phyloP scores from a whole-genome alignment of 1,140 invertebrate species.

The Piezodorus guildinii region DNA sequence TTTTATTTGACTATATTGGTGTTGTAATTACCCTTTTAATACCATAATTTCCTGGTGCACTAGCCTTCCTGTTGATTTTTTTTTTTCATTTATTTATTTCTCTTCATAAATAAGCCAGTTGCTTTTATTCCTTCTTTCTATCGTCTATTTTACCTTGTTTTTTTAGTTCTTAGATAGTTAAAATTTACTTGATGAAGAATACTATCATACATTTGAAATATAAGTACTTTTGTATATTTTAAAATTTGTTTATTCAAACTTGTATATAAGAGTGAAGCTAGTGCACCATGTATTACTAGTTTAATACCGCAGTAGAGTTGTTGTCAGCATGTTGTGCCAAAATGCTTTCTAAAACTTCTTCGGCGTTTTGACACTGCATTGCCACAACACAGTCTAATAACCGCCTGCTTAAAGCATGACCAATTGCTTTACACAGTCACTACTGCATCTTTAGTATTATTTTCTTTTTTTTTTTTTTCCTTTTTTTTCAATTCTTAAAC shows the following conservation, averaged over 20 bases:
- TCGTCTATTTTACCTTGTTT: no score
- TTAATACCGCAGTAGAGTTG: slow-evolving; percentile 25
- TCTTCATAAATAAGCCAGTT: no score
- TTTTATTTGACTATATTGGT: slow-evolving; percentile 26
- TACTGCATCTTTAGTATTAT: slow-evolving; percentile 21
- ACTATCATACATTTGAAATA: not conserved
- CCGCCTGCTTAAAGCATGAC: slow-evolving; percentile 27
- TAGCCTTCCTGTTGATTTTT: not conserved
- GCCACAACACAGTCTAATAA: slow-evolving; percentile 32
- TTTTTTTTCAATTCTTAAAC: slow-evolving; percentile 3
- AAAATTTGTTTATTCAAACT: no score
- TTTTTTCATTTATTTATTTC: not conserved
- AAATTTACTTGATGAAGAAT: not conserved
- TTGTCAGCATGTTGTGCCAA: slow-evolving; percentile 32
- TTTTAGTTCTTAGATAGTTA: no score
- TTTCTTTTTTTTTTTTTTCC: slow-evolving; percentile 16
- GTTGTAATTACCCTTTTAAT: slow-evolving; percentile 20
- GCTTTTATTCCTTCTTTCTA: no score
- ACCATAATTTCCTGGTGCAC: slow-evolving; percentile 17
- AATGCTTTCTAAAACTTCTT: slow-evolving; percentile 25
- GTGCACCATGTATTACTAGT: slow-evolving; percentile 17
- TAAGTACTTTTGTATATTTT: no score
- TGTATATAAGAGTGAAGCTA: slow-evolving; percentile 14
- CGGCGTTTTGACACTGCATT: slow-evolving; percentile 20
- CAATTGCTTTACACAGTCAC: slow-evolving; percentile 30